Evolutionary conservation across 1,140 invertebrate genomes (phyloP).

Genomic region (Saccostrea echinata): DNA sequence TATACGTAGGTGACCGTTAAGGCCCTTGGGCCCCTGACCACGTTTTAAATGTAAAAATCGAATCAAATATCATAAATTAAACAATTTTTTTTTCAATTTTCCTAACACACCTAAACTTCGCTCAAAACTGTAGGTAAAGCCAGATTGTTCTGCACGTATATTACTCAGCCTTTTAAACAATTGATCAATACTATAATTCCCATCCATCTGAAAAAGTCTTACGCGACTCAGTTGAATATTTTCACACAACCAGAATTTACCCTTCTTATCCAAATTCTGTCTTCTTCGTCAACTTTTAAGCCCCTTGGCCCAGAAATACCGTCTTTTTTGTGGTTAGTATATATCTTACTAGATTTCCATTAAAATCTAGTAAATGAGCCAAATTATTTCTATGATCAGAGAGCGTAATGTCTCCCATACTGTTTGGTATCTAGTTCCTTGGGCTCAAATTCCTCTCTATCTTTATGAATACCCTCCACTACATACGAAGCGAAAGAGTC

Average conservation of each 20-base stretch:
- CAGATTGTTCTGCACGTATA: too few relatives aligned
- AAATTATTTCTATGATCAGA: background rate
- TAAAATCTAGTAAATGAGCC: background rate
- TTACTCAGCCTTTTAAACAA: too few relatives aligned
- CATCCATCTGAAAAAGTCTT: too few relatives aligned
- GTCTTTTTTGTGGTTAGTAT: background rate
- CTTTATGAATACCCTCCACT: background rate
- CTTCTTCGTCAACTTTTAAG: constrained; percentile 10
- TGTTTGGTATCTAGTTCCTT: background rate
- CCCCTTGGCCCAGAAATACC: background rate
- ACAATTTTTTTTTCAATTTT: too few relatives aligned
- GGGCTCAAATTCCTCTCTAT: background rate
- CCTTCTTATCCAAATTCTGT: background rate
- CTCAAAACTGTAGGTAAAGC: too few relatives aligned
- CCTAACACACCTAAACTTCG: too few relatives aligned
- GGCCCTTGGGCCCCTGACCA: too few relatives aligned
- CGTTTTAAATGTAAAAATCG: too few relatives aligned
- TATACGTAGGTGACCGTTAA: too few relatives aligned
- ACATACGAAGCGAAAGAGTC: background rate
- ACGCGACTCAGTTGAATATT: too few relatives aligned
- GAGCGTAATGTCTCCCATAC: background rate
- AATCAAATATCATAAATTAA: too few relatives aligned
- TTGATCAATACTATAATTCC: too few relatives aligned
- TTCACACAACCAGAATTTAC: background rate
- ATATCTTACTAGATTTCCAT: background rate